Conservation (phyloP, 1,140 invertebrate genomes). For the Helicorthomorpha holstii region DNA sequence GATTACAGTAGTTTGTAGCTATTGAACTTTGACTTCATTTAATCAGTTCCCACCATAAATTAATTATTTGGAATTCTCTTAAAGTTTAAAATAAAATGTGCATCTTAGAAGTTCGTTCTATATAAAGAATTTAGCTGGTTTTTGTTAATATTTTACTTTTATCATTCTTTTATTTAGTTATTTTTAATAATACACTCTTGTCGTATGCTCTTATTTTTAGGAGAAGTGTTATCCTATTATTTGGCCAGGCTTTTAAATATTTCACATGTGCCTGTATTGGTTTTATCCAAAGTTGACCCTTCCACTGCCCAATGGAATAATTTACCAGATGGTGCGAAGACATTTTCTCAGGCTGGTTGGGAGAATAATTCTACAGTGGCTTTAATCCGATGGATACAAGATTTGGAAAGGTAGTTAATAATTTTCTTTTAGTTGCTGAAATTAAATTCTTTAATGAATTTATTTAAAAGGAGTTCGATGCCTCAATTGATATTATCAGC, state of each 20-base stretch:
- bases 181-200: too few relatives aligned
- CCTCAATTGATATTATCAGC: constrained; percentile 8
- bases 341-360: constrained; percentile 16
- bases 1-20: too few relatives aligned
- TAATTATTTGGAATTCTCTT: too few relatives aligned
- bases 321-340: constrained; percentile 10
- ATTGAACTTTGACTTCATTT: too few relatives aligned
- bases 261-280: constrained; percentile 22
- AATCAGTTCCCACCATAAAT: too few relatives aligned
- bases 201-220: constrained; percentile 17
- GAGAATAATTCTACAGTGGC: constrained; percentile 19
- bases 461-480: constrained; percentile 11
- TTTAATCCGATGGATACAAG: constrained; percentile 23
- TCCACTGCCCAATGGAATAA: constrained; percentile 16
- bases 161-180: too few relatives aligned
- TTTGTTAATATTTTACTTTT: too few relatives aligned
- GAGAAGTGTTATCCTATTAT: constrained; percentile 25
- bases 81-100: too few relatives aligned
- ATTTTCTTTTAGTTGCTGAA: too few relatives aligned
- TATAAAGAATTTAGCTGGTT: too few relatives aligned
- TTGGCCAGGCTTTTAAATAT: constrained; percentile 21
- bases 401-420: constrained; percentile 16
- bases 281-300: constrained; percentile 17
- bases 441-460: too few relatives aligned
- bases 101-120: too few relatives aligned